Conservation (phyloP, 2,113 vertebrate species). For the Pungitius pungitius region DNA sequence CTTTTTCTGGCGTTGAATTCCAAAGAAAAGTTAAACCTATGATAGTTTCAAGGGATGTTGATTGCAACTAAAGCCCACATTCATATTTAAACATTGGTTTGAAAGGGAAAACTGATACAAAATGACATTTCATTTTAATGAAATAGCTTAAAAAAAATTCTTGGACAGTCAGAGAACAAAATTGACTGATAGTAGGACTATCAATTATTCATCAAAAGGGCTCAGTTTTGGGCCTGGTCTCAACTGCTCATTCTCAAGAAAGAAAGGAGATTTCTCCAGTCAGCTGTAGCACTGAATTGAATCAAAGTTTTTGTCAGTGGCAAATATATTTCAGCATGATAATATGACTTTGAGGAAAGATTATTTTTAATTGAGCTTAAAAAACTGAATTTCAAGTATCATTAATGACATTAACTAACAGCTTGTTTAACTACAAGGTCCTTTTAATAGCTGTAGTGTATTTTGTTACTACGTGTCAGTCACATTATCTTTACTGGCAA, state of each 20-base stretch:
- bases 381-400: neutral
- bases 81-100: conserved; percentile 3
- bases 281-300: neutral
- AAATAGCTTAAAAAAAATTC: neutral
- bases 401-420: neutral
- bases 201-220: neutral
- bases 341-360: neutral
- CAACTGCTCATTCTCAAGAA: neutral
- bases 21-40: conserved; percentile 1
- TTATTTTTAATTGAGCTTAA: neutral
- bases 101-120: neutral
- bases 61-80: conserved; percentile 10
- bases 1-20: conserved; percentile 21
- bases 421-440: neutral
- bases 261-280: neutral
- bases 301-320: neutral
- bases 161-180: neutral
- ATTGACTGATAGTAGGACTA: neutral
- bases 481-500: neutral
- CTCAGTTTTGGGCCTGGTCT: neutral
- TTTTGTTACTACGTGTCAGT: neutral
- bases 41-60: conserved; percentile 7
- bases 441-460: neutral
- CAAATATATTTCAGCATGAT: neutral
- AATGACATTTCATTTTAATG: neutral